phyloP scores from a whole-genome alignment of 64 coral and sea anemone species.

The Acropora yongei region DNA sequence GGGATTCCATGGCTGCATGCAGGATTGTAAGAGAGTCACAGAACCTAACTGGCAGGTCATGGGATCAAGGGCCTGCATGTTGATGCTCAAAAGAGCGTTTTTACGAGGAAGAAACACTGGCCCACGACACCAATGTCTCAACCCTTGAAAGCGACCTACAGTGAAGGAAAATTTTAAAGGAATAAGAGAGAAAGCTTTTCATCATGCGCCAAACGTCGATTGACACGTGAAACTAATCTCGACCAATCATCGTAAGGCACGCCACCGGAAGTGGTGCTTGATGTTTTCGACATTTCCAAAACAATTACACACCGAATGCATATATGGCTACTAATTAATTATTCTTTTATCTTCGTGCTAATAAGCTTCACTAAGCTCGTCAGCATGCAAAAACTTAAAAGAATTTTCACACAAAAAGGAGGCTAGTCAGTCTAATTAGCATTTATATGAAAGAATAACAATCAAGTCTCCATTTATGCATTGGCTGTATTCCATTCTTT shows the following conservation, averaged over 20 bases:
- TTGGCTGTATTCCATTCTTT: not conserved
- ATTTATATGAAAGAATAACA: no score
- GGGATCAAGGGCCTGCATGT: constrained; percentile 50
- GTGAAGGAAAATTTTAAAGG: not conserved
- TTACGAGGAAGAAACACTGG: not conserved
- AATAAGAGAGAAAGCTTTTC: no score
- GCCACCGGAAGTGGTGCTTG: constrained; percentile 18
- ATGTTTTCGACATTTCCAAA: not conserved
- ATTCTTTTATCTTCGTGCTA: no score
- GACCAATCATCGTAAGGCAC: constrained; percentile 39
- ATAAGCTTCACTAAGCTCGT: no score
- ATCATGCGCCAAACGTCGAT: constrained; percentile 13
- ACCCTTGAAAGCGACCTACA: no score
- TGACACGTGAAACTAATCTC: constrained; percentile 12
- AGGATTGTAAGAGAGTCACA: no score
- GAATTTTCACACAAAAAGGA: no score
- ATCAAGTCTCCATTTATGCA: no score
- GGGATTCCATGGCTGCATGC: no score
- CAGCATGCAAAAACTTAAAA: no score
- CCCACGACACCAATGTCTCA: not conserved
- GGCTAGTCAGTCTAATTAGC: no score
- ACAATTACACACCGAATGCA: not conserved
- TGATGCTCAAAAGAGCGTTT: constrained; percentile 37
- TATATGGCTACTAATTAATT: no score
- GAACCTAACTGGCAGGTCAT: not conserved